Base-by-base conservation (phyloP, 2,113 vertebrate genomes). In the Calcarius ornatus region DNA sequence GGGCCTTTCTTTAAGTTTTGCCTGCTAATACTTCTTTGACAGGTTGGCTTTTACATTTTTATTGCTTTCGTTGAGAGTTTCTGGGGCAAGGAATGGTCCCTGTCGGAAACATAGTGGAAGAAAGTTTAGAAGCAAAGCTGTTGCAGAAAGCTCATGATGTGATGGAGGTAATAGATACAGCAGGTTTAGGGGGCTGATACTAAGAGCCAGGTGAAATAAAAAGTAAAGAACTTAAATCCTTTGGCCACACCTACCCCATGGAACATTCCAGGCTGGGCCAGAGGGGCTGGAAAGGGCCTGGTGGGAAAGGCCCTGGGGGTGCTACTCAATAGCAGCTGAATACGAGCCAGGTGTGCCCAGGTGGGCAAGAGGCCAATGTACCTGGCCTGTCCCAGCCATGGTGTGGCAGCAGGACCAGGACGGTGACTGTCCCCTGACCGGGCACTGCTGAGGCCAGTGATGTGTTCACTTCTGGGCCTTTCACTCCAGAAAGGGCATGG, bases 231-330 rank as follows among this genome's bases (percentile, higher is more conserved):
- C 5, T 47, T 40, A 45, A 64, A 45, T 35, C 21, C 4, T 64
- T 15, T 1, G 0, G 25, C 5, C 13, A 14, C 5, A 50, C 3
- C 53, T 18, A 21, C 16, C 21, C 13, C 6, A 5, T 21, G 31
- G 43, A 50, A 42, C 1, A 7, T 1, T 35, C 25, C 25, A 86
- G 82, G 8, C 25, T 66, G 35, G 42, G n/a, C 12, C 15, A 48
- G 42, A 66, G 30, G 10, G 4, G 12, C n/a, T 75, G 82, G 28
- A 37, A 53, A 15, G 17, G 11, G 47, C 11, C 57, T 27, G 25
- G 2, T 3, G 6, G 43, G 21, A 59, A 59, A 43, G n/a, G 33
- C 14, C 22, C 33, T 72, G 57, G 38, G 17, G 28, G 9, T 72
- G 57, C 18, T 64, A 40, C 6, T 10, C 27, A 64, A 0, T 27